Base-by-base conservation (phyloP, 2,888 invertebrate species). In the Cactoblastis cactorum region DNA sequence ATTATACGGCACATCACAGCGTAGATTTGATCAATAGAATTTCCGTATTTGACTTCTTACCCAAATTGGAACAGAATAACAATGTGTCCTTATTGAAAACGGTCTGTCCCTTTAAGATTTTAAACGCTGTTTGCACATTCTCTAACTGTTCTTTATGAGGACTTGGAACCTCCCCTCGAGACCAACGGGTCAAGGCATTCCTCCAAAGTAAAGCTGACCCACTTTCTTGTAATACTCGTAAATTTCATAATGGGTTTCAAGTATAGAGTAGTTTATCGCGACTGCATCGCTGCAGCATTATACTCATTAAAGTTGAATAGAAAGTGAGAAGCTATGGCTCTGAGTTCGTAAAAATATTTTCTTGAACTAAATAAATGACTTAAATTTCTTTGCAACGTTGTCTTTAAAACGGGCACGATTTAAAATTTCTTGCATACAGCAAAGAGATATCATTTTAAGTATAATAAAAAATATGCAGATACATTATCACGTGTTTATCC, bases 301-400 rank as follows among this genome's bases (percentile, higher is more conserved):
- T 43, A 43, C 43, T 32, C 28, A 43, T 43, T 28, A 41, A 41
- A 35, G 14, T 35, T 35, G 15, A 35, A 41, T 22, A 11, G n/a
- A 28, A 32, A 41, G 39, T 43, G 24, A 24, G 41, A 41, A 24
- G 24, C 14, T n/a, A 39, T n/a, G 45, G 47, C 43, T 12, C 14
- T 38, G 55, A 51, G 37, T 52, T 45, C 55, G 38, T 47, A 52
- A 54, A 53, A 1, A 12, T 32, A 5, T 28, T 28, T 28, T 28
- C 28, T 1, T 4, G 8, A 9, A 8, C 28, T 6, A 8, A 28
- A 28, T 28, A 28, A 28, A 28, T 9, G 28, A 28, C 9, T 3
- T 28, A 28, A 6, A 9, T 6, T 28, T 8, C 9, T 6, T 3
- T 3, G 6, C 22, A 22, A 22, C 22, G 22, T 8, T 9, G 9